phyloP scores from a whole-genome alignment of 2,113 vertebrate species.

The Barnardius zonarius region DNA sequence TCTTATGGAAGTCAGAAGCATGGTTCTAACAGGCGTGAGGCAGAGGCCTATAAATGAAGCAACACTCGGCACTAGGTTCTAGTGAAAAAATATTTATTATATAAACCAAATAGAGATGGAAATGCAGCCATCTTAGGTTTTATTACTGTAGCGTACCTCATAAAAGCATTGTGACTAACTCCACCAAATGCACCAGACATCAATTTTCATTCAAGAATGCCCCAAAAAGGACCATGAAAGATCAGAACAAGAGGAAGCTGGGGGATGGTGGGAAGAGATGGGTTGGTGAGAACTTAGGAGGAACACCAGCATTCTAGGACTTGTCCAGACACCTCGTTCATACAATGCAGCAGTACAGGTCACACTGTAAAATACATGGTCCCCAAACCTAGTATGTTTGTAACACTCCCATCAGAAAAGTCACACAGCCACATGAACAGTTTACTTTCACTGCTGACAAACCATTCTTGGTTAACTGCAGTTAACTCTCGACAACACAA shows the following conservation, averaged over 20 bases:
- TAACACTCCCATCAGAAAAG: background rate
- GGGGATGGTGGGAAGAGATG: rapidly evolving
- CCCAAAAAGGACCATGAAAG: rapidly evolving
- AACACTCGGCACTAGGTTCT: background rate
- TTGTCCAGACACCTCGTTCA: background rate
- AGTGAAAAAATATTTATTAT: background rate
- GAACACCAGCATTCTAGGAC: background rate
- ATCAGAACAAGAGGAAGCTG: background rate
- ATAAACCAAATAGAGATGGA: background rate
- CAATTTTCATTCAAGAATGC: background rate
- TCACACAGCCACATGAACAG: background rate
- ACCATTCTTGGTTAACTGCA: background rate
- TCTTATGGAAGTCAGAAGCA: background rate
- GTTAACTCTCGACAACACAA: background rate
- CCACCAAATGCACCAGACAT: background rate
- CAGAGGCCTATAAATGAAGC: background rate
- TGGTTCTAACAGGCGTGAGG: rapidly evolving
- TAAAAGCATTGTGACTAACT: background rate
- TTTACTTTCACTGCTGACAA: background rate
- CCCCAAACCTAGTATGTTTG: background rate
- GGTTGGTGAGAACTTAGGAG: background rate
- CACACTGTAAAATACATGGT: background rate
- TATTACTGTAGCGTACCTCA: rapidly evolving
- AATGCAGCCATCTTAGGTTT: background rate
- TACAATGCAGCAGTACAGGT: background rate